A percentile compares a stretch with the other conserved stretches of the same genome.
Evolutionary conservation across 37 sponge, comb jelly and placozoan genomes (phyloP).

Genomic region (Ephydatia muelleri): DNA sequence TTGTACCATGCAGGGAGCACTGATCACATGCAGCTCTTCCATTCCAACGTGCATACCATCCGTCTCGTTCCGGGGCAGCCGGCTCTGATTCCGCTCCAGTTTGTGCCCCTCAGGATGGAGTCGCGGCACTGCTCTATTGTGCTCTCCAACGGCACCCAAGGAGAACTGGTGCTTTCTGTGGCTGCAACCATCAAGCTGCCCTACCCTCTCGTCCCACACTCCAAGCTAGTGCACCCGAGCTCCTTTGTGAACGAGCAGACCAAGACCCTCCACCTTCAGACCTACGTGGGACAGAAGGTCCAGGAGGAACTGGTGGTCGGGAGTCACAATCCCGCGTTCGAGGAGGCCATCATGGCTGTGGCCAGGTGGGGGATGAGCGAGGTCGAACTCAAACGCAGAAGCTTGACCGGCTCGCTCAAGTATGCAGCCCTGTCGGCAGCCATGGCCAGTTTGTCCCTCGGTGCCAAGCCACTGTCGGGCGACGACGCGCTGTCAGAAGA

Average conservation of each 20-base stretch:
- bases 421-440: slow-evolving; percentile 50
- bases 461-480: background rate
- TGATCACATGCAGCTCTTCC: slow-evolving; percentile 21
- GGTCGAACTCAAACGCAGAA: slow-evolving; percentile 37
- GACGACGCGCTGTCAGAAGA: background rate
- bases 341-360: slow-evolving; percentile 38
- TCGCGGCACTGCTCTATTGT: slow-evolving; percentile 43
- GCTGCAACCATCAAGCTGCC: slow-evolving; percentile 33
- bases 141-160: slow-evolving; percentile 21
- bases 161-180: slow-evolving; percentile 38
- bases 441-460: slow-evolving; percentile 16
- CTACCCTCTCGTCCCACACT: slow-evolving; percentile 25
- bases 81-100: slow-evolving; percentile 4
- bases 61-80: slow-evolving; percentile 6
- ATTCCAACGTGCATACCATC: background rate
- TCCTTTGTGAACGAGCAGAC: slow-evolving; percentile 35
- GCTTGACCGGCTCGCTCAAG: slow-evolving; percentile 39
- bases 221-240: slow-evolving; percentile 4
- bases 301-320: slow-evolving; percentile 41
- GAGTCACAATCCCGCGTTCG: slow-evolving; percentile 36
- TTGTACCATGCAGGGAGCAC: slow-evolving; percentile 3
- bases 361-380: slow-evolving; percentile 48
- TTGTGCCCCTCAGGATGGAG: slow-evolving; percentile 36
- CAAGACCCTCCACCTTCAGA: slow-evolving; percentile 48
- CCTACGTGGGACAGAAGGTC: slow-evolving; percentile 19